These are phyloP conservation scores for Corythaixoides concolor DNA, from an alignment of 2,113 vertebrate genomes.

Conservation along the genomic window DNA sequence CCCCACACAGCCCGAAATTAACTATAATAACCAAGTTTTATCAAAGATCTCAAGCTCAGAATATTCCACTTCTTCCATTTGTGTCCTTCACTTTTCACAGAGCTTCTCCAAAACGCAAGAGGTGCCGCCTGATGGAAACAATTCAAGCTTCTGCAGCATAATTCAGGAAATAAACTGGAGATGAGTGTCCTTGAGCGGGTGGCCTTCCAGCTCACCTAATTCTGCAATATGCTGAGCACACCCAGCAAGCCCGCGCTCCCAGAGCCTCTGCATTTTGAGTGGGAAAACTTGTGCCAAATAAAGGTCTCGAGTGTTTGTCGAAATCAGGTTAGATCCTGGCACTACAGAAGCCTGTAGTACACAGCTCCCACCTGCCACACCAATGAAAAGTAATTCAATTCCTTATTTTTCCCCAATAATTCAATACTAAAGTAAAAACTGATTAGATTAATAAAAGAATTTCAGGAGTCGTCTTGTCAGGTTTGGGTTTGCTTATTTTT, in stretches of 20 bases:
- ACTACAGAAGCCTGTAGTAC: fast-evolving
- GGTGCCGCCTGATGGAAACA: neutral
- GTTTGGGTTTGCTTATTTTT: neutral
- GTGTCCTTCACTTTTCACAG: neutral
- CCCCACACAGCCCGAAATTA: fast-evolving
- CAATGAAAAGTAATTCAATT: neutral
- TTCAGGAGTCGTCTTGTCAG: neutral
- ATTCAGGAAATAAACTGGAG: neutral
- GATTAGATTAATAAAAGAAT: neutral
- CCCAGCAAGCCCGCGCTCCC: fast-evolving
- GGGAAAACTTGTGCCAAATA: neutral
- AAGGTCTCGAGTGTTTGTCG: neutral
- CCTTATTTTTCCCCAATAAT: neutral
- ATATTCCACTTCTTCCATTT: neutral
- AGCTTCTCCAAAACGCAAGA: fast-evolving
- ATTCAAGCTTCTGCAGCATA: neutral
- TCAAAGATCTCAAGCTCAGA: neutral
- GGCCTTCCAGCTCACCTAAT: neutral
- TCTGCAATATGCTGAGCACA: neutral
- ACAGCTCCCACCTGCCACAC: neutral
- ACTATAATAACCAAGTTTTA: neutral
- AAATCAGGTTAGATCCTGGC: neutral
- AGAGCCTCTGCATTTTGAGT: neutral
- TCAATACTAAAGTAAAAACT: neutral
- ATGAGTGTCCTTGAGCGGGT: neutral